These are phyloP conservation scores for Sterna hirundo DNA, from an alignment of 2,113 vertebrate genomes.

Conservation along the genomic window DNA sequence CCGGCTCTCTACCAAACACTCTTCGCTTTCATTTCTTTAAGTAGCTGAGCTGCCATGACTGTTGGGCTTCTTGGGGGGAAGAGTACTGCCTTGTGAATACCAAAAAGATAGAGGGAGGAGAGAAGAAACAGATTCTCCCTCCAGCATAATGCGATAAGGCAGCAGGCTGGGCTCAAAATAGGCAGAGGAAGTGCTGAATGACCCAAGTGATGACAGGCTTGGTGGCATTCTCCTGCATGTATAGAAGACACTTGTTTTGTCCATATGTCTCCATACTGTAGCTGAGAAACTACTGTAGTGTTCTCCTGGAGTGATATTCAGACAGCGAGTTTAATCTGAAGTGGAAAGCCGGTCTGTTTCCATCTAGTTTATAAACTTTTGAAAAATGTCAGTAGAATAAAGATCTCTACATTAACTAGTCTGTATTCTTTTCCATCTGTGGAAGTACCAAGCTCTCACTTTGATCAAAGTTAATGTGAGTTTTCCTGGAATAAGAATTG, in stretches of 20 bases:
- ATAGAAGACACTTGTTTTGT: constrained; percentile 47
- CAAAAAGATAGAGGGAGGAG: not conserved
- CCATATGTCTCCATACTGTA: constrained; percentile 36
- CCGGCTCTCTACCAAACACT: not conserved
- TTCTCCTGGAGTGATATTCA: not conserved
- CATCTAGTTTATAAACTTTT: not conserved
- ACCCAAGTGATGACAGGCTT: constrained; percentile 52
- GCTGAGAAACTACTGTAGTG: not conserved
- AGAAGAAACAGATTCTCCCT: constrained; percentile 48
- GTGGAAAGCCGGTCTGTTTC: constrained; percentile 21
- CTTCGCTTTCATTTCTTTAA: not conserved
- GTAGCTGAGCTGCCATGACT: not conserved
- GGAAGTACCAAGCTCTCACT: not conserved
- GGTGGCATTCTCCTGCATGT: constrained; percentile 16
- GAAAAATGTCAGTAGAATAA: constrained; percentile 33
- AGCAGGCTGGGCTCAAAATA: constrained; percentile 48
- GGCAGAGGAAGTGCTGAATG: constrained; percentile 45
- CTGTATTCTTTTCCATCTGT: constrained; percentile 1
- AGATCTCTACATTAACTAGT: not conserved
- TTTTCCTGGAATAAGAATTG: constrained; percentile 18
- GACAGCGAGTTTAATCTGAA: not conserved
- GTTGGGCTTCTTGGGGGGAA: not conserved
- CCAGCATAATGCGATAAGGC: not conserved
- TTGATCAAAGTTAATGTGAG: not conserved
- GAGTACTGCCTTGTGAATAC: not conserved